phyloP scores from a whole-genome alignment of 2,888 invertebrate species.

The Lacanobia oleracea region DNA sequence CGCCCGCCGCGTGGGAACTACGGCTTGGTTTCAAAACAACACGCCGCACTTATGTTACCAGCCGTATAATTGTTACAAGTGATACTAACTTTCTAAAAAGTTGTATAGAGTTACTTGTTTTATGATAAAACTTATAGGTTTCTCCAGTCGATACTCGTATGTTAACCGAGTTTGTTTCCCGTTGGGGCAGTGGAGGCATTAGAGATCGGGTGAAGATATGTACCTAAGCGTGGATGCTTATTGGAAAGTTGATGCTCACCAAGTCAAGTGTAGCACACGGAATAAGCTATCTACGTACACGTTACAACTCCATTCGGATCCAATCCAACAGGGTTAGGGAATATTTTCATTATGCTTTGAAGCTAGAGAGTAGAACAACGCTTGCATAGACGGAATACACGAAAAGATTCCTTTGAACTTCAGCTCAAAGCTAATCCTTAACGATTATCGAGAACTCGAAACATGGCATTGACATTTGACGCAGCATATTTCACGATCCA shows the following conservation, averaged over 20 bases:
- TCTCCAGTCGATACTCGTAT: conserved; percentile 45
- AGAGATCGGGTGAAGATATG: conserved; percentile 11
- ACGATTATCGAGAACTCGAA: conserved; percentile 21
- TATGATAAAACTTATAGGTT: conserved; percentile 62
- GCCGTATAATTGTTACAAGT: conserved; percentile 68
- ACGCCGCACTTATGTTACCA: conserved; percentile 65
- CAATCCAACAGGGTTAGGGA: no score
- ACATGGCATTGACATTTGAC: conserved; percentile 57
- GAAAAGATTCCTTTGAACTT: conserved; percentile 1
- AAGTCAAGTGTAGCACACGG: conserved; percentile 5
- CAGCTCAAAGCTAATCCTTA: conserved; percentile 3
- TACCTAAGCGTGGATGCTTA: conserved; percentile 15
- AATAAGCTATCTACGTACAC: no score
- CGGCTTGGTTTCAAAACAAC: conserved; percentile 68
- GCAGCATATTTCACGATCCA: conserved; percentile 36
- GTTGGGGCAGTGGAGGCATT: conserved; percentile 17
- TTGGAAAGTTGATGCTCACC: conserved; percentile 29
- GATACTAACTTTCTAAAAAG: conserved; percentile 67
- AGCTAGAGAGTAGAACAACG: not conserved
- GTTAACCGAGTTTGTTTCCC: conserved; percentile 28
- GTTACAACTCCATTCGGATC: no score
- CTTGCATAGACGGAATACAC: not conserved
- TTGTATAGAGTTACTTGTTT: conserved; percentile 60
- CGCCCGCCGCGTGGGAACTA: conserved; percentile 73
- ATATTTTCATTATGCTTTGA: no score